Evolutionary conservation across 2,113 vertebrate species (phyloP).

Genomic region (Nettapus auritus): DNA sequence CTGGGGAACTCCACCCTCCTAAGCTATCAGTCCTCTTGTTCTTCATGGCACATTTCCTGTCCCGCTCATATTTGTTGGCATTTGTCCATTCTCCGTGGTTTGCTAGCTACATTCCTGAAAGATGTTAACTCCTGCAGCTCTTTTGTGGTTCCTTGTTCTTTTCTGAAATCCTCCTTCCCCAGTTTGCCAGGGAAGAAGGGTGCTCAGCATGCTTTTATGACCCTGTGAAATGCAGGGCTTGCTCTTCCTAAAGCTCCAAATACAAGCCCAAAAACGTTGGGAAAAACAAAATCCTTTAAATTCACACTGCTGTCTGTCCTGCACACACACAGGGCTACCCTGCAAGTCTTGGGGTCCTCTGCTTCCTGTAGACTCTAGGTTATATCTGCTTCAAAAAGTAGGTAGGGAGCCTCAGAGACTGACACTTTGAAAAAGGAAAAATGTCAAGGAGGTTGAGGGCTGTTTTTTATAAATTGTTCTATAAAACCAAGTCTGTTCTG

Average conservation of each 20-base stretch:
- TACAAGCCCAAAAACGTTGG: background rate
- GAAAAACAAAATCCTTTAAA: background rate
- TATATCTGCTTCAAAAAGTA: background rate
- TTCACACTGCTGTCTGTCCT: background rate
- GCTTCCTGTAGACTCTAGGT: background rate
- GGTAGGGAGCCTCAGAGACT: background rate
- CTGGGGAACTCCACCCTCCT: background rate
- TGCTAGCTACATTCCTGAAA: fast-evolving
- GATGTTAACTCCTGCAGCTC: background rate
- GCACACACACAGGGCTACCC: background rate
- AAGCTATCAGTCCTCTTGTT: background rate
- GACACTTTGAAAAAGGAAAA: background rate
- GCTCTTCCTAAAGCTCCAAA: background rate
- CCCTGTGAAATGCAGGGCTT: background rate
- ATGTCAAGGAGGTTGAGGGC: background rate
- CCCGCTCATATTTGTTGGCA: background rate
- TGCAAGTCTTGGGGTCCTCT: background rate
- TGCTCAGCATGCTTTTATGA: background rate
- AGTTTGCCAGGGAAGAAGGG: background rate
- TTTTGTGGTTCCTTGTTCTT: background rate
- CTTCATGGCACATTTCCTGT: background rate
- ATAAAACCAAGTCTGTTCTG: background rate
- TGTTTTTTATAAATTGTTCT: background rate
- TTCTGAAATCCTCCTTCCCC: background rate
- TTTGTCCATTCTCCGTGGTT: background rate